Base-by-base conservation (phyloP, 2,797 vertebrate species). In the Caiman crocodilus region DNA sequence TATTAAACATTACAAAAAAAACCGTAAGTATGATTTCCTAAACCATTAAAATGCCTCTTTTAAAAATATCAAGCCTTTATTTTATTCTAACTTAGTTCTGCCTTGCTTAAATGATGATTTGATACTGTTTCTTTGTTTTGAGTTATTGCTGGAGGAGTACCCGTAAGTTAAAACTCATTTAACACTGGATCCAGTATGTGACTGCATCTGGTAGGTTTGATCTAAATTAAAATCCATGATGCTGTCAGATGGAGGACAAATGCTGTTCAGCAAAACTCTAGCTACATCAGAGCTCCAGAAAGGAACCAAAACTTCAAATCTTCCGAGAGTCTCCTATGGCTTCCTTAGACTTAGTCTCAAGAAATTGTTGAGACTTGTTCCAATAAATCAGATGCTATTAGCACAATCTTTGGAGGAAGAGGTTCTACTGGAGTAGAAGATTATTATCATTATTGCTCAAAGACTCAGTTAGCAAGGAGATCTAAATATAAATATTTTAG, bases 71-170 rank as follows among this genome's bases (percentile, higher is more conserved):
- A 86, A 84, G 71, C 64, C 76, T 77, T 89, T 58, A 78, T 15
- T 83, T 71, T 90, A 76, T 95, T 87, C 94, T 92, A 59, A 93
- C 91, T 92, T 94, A 87, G 94, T 94, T 87, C 18, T 85, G 63
- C 65, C 23, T 28, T 80, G 67, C 56, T 84, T 90, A 91, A 85
- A 78, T 90, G 90, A n/a, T 80, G 84, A 28, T 90, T 95, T 14
- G 74, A 79, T 90, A 79, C 60, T 84, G 94, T 94, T 94, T 35
- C 57, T 90, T 82, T 80, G 50, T 76, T 32, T 30, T 20, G n/a
- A 30, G 82, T 84, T 91, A 61, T 63, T 88, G 75, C 76, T 2
- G 25, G 94, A 92, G 76, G 74, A 94, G 90, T 82, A 95, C 88
- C 95, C 91, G 94, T 76, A 96, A 95, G 42, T 84, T 85, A 88